Conservation (phyloP, 2,797 vertebrate genomes). For the Graptemys geographica region DNA sequence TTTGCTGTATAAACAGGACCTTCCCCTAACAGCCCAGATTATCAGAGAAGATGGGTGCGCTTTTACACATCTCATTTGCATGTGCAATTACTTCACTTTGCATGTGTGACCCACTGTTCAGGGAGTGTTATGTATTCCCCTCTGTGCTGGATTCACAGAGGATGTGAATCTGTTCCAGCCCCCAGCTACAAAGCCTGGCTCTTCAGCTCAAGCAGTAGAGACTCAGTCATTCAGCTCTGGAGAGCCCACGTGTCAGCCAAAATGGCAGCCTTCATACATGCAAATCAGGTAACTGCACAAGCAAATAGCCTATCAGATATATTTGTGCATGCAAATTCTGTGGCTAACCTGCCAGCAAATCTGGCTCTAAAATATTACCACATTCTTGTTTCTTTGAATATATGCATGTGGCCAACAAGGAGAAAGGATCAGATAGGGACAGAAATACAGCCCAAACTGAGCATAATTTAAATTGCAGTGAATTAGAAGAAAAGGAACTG, state of each 20-base stretch:
- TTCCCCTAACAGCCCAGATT: neutral
- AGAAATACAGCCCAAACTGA: neutral
- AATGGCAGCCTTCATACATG: neutral
- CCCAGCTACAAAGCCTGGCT: neutral
- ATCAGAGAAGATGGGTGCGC: neutral
- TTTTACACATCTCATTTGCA: neutral
- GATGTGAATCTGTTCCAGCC: conserved; percentile 24
- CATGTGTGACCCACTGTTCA: neutral
- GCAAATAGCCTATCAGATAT: conserved; percentile 10
- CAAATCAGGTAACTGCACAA: neutral
- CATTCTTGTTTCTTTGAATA: rapidly evolving
- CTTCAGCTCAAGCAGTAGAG: conserved; percentile 14
- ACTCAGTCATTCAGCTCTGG: neutral
- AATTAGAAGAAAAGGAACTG: neutral
- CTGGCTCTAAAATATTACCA: neutral
- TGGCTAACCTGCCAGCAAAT: neutral
- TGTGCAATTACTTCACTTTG: conserved; percentile 39
- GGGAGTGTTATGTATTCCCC: neutral
- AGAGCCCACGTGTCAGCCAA: rapidly evolving
- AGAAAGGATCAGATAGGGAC: neutral
- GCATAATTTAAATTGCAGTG: neutral
- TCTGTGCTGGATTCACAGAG: neutral
- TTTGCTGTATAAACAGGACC: neutral
- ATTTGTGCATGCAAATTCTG: neutral
- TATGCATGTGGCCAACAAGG: neutral